phyloP scores from a whole-genome alignment of 1,140 invertebrate species.

The Caenorhabditis remanei region DNA sequence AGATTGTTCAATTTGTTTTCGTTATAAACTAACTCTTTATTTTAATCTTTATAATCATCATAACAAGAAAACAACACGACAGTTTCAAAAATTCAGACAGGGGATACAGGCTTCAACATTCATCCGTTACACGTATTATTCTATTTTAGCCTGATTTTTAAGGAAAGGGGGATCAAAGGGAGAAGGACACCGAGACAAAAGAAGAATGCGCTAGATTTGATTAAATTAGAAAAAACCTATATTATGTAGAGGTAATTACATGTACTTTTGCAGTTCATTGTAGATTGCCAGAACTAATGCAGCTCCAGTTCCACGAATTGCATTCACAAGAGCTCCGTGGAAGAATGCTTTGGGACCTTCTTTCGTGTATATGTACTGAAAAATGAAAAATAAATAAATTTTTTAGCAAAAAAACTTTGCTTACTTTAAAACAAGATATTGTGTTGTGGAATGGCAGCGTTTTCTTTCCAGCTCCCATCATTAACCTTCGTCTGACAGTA shows the following conservation, averaged over 20 bases:
- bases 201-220: conserved; percentile 6
- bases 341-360: conserved; percentile 81
- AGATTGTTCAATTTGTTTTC: neutral
- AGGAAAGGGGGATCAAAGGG: neutral
- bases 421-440: conserved; percentile 78
- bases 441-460: conserved; percentile 79
- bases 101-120: neutral
- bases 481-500: conserved; percentile 79
- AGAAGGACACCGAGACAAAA: neutral
- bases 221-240: conserved; percentile 4
- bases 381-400: conserved; percentile 79
- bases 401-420: neutral
- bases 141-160: conserved; percentile 3
- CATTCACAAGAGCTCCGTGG: conserved; percentile 81
- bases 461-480: conserved; percentile 81
- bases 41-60: conserved; percentile 1
- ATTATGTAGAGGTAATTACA: conserved; percentile 53
- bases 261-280: conserved; percentile 80
- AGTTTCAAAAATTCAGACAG: neutral
- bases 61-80: conserved; percentile 18
- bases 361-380: conserved; percentile 81
- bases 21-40: no score
- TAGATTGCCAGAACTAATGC: conserved; percentile 81
- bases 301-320: conserved; percentile 81
- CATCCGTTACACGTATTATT: neutral